Evolutionary conservation across 2,113 vertebrate genomes (phyloP), one percentile per base, ranked within the genome.

Genomic region (Pyxicephalus adspersus): DNA sequence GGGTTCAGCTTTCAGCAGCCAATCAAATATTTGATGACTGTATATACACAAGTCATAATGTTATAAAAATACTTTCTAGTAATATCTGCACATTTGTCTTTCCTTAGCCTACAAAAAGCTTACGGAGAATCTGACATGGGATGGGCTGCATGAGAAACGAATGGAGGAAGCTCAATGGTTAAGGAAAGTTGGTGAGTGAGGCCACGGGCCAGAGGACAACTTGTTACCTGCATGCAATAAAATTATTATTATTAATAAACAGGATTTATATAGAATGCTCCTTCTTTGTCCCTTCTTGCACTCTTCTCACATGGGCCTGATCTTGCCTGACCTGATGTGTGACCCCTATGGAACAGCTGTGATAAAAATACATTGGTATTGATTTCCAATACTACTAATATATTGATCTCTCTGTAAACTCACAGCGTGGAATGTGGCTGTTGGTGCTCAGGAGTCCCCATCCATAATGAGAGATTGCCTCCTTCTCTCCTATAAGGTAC

Each of bases 391-490:
- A 38, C 6, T 9, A 38, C 3, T 13, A 45, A 45, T 45, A 13
- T 45, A 45, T 45, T 45, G 38, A 9, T 77, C 0, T 66, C 13
- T 84, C 71, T 18, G 84, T 89, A 38, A 83, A 87, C 84, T 89
- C 26, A 82, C 84, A 98, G 96, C 95, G 79, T 99, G 97, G 96
- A 98, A 98, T 84, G 88, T 91, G 28, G 96, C 95, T 81, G 87
- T 98, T 80, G 93, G 93, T 82, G 94, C 89, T 54, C 87, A 90
- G 80, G 88, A 71, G 78, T 89, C 87, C 26, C 92, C 90, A 84
- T 85, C 86, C 82, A 89, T 85, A 84, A 97, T 96, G 95, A 95
- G 92, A 86, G 94, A 97, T 76, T 96, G 96, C 88, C 97, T 95
- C 86, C 84, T 95, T 3, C 85, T 97, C 72, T 97, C 95, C 60